phyloP scores from a whole-genome alignment of 2,888 invertebrate genomes.

The Apotomis betuletana region DNA sequence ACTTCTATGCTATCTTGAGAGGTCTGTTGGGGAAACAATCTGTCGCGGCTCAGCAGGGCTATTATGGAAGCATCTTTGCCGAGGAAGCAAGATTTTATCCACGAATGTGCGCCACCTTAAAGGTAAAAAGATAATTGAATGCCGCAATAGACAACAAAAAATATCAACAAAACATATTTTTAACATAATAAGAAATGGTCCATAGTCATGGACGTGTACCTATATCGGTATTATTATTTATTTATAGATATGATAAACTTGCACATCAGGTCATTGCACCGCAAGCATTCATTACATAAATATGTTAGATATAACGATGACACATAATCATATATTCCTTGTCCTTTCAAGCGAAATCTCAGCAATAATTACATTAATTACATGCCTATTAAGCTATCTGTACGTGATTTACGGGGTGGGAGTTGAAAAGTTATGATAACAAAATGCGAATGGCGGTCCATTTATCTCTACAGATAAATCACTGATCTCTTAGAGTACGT shows the following conservation, averaged over 20 bases:
- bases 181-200: too few species aligned
- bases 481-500: too few species aligned
- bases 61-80: slow-evolving; percentile 67
- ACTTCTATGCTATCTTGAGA: slow-evolving; percentile 69
- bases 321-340: not conserved
- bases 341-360: too few species aligned
- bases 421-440: too few species aligned
- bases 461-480: too few species aligned
- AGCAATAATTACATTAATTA: too few species aligned
- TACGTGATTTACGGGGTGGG: too few species aligned
- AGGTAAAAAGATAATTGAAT: slow-evolving; percentile 18
- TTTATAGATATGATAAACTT: not conserved
- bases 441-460: too few species aligned
- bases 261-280: not conserved
- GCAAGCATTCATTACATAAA: not conserved
- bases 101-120: slow-evolving; percentile 61
- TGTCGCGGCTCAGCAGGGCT: slow-evolving; percentile 65
- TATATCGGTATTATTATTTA: not conserved
- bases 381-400: too few species aligned
- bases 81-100: slow-evolving; percentile 69
- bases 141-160: too few species aligned
- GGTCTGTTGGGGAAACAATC: slow-evolving; percentile 70
- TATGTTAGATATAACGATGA: not conserved
- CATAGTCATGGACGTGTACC: not conserved
- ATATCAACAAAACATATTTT: too few species aligned